Evolutionary conservation across 1,140 invertebrate species (phyloP), one percentile per base, ranked within the genome.

Genomic region (Lepidurus arcticus): DNA sequence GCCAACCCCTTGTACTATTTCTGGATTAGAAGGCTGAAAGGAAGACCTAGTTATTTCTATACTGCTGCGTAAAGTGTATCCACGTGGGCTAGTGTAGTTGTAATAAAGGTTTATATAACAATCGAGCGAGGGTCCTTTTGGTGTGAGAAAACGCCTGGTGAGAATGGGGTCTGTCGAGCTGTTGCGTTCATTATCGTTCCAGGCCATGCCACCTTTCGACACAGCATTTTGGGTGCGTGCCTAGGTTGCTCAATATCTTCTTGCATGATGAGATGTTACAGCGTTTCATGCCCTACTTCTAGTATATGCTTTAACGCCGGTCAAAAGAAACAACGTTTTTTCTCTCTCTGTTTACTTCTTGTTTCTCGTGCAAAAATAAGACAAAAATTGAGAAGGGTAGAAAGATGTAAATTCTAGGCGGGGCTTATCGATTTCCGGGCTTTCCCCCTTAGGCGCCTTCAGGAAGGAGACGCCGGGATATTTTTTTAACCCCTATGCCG

Each of bases 141-240:
- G 34, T 34, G 34, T 34, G 34, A 34, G 34, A 34, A 34, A 34
- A 34, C 34, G 53, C 45, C 45, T 47, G 16, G 45, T 47, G 16
- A 10, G 45, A 47, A 47, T 47, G 13, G 53, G 16, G 53, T 34
- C n/a, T 65, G 53, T 65, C 53, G 21, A 65, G 21, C 53, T 65
- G 53, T 16, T 65, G 53, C 21, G 21, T 65, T 65, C 53, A 65
- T 65, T 65, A 65, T 65, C 13, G 53, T 21, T 9, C 53, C 21
- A 65, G 53, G 53, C n/a, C 53, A 65, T 65, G 53, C 53, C 53
- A 65, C 9, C 53, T 65, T 65, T 65, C 53, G 8, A 65, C 53
- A 65, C 21, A 11, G 16, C 3, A 16, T 65, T 16, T 65, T 65
- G 53, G 53, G 53, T 65, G 13, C 53, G 53, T 65, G 53, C 53